Conservation (phyloP, 64 coral and sea anemone species). For the Pachyseris speciosa region DNA sequence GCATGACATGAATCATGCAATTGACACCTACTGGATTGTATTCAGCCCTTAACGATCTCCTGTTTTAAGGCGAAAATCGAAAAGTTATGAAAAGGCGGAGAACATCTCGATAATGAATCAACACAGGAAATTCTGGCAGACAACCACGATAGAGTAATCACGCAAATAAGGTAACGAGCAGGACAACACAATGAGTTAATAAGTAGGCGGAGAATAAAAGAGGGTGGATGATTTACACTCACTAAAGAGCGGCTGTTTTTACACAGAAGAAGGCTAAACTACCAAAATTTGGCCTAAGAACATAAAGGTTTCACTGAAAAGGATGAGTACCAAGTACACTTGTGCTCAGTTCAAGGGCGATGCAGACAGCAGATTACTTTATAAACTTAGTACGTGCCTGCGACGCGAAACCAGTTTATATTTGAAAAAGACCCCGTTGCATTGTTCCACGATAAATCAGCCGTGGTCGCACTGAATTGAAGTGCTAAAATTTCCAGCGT, state of each 20-base stretch:
- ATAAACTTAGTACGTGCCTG: background rate
- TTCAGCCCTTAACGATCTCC: constrained; percentile 13
- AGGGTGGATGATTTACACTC: background rate
- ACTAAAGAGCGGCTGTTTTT: background rate
- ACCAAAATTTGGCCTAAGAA: background rate
- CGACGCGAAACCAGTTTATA: background rate
- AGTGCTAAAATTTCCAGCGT: background rate
- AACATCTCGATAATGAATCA: constrained; percentile 7
- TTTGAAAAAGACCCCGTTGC: background rate
- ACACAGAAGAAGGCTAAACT: background rate
- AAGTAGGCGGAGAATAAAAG: constrained; percentile 35
- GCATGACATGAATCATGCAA: background rate
- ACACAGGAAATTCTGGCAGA: constrained; percentile 45
- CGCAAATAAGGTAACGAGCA: background rate
- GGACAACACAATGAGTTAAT: background rate
- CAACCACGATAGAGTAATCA: constrained; percentile 15
- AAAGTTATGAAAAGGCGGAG: constrained; percentile 14
- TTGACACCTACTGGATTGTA: constrained; percentile 28
- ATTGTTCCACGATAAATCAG: background rate
- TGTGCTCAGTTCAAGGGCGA: background rate
- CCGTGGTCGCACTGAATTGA: background rate
- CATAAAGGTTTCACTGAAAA: background rate
- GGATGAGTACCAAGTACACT: background rate
- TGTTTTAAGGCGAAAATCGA: background rate
- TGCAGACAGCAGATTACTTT: too few species aligned